A percentile compares a stretch with the other conserved stretches of the same genome.
These are phyloP conservation scores for Zelleria hepariella DNA, from an alignment of 2,888 invertebrate species.

Conservation along the genomic window DNA sequence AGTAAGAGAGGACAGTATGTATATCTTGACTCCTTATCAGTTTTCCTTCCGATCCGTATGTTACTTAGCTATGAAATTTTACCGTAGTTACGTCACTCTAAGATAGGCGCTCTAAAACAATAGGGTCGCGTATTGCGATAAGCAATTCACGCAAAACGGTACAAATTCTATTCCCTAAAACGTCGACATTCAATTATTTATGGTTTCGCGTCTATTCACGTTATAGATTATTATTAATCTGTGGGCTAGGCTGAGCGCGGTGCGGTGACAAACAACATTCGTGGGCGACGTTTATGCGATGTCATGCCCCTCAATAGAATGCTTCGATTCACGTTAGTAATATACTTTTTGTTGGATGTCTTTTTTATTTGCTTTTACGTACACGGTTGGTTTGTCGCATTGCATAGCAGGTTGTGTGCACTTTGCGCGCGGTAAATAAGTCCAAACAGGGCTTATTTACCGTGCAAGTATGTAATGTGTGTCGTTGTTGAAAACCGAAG, in stretches of 20 bases:
- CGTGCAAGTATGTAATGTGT: too few relatives aligned
- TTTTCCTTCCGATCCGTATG: too few relatives aligned
- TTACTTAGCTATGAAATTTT: background rate
- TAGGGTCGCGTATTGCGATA: background rate
- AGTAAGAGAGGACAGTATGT: too few relatives aligned
- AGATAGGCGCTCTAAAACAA: background rate
- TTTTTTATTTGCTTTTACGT: conserved; percentile 33
- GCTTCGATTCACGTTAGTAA: conserved; percentile 55
- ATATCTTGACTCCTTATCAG: too few relatives aligned
- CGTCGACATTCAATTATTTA: background rate
- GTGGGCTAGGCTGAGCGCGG: background rate
- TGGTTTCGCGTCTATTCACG: background rate
- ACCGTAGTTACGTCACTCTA: background rate
- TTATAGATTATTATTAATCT: background rate
- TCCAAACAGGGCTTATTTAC: too few relatives aligned
- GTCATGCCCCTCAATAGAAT: conserved; percentile 67
- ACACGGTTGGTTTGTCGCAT: background rate
- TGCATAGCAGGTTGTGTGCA: background rate
- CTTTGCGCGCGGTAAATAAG: background rate
- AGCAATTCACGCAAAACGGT: background rate
- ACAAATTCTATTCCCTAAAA: background rate
- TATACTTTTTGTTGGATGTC: conserved; percentile 43
- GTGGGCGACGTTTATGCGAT: conserved; percentile 57
- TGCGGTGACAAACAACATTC: conserved; percentile 63
- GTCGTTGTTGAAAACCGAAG: too few relatives aligned